A percentile compares a stretch with the other conserved stretches of the same genome.
Conservation (phyloP, 2,113 vertebrate species). For the Albula goreensis region DNA sequence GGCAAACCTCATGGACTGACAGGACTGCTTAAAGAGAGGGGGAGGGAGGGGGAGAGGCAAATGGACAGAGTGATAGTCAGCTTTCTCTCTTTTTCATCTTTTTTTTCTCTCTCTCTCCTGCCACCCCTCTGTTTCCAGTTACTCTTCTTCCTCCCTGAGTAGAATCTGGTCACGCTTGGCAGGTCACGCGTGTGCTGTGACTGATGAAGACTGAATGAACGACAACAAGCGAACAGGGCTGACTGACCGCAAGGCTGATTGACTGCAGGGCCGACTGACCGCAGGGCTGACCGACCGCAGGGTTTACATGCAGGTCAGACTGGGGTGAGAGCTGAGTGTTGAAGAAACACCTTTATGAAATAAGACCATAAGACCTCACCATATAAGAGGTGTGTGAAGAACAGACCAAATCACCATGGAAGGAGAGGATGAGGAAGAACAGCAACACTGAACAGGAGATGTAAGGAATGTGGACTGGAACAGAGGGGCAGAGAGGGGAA, state of each 20-base stretch:
- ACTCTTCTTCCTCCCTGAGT: background rate
- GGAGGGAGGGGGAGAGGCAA: background rate
- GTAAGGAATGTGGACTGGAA: background rate
- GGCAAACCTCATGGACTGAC: background rate
- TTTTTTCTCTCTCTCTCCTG: background rate
- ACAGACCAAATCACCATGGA: conserved; percentile 9
- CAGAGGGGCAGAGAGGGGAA: conserved; percentile 34
- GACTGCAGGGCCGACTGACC: no score
- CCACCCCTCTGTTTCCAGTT: background rate
- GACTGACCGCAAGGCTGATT: no score
- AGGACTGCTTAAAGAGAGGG: background rate
- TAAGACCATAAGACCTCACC: background rate
- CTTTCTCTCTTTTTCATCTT: background rate
- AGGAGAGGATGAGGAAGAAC: conserved; percentile 30
- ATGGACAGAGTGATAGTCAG: background rate
- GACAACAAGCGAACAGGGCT: background rate
- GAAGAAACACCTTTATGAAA: no score
- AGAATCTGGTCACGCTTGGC: background rate
- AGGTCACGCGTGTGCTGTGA: background rate
- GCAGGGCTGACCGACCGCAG: no score
- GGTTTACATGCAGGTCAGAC: no score
- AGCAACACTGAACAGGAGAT: background rate
- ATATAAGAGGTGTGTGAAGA: conserved; percentile 6
- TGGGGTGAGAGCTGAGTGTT: no score
- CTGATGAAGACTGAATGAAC: background rate